Base-by-base conservation (phyloP, 2,888 invertebrate species). In the Loripinus fragilis region DNA sequence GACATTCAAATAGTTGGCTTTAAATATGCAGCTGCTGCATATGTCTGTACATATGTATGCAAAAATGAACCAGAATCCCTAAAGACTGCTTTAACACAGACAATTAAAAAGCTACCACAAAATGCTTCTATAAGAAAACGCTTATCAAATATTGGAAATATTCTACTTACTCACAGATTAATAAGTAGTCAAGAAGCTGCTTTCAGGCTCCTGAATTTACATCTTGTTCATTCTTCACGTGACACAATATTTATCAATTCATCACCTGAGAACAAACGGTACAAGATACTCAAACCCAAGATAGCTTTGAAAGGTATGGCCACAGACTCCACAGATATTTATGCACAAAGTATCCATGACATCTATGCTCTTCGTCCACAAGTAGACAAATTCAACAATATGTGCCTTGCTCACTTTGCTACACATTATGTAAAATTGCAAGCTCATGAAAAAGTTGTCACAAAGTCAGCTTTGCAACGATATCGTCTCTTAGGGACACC, bases 21-120 rank as follows among this genome's bases (percentile, higher is more conserved):
- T 25, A 71, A 71, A 71, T 38, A 71, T 55, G 35, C 71, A 5
- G 71, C 71, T 30, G 71, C 71, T 25, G 71, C 50, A n/a, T 71
- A 71, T 38, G 60, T 71, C 8, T 30, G 38, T 28, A 71, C 52
- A 66, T 66, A 66, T 35, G 66, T 66, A 10, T 66, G 66, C 23
- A 66, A 66, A 35, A 66, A 66, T 66, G 73, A 73, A 35, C 73
- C 73, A 35, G 38, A 48, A 17, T 30, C 30, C 20, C 25, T 73
- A 8, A 73, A 66, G 25, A 10, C 20, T 7, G 17, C 20, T 2
- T 38, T 71, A 20, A 20, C 65, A 23, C 12, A 28, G 15, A 73
- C 66, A 12, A 48, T 73, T 17, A 28, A 48, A 20, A 30, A 20
- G 20, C 15, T 73, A 12, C 41, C 73, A 25, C 20, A 30, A 12